These are phyloP conservation scores for Dermatemys mawii DNA, from an alignment of 2,113 vertebrate species.

Conservation along the genomic window DNA sequence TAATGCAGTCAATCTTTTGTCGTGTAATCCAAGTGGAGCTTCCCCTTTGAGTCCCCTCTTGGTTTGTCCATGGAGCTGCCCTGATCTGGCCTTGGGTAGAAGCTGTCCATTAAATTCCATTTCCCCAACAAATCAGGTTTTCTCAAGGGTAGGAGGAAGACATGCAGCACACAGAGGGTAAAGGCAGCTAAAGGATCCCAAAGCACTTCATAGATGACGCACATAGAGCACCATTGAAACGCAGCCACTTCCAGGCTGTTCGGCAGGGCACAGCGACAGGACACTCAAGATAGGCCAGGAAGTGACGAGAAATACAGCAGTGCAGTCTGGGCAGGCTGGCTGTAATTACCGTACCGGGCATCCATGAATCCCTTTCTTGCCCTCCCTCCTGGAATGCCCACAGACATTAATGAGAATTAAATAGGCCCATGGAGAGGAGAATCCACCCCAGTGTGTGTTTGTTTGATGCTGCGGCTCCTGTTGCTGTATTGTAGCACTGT, in stretches of 20 bases:
- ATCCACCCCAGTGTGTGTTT: neutral
- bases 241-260: neutral
- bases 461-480: neutral
- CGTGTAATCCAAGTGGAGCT: neutral
- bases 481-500: too few relatives aligned
- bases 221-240: neutral
- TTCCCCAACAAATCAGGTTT: neutral
- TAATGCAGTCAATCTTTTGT: neutral
- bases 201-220: neutral
- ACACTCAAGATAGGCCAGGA: neutral
- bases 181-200: neutral
- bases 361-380: too few relatives aligned
- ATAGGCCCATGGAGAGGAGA: neutral
- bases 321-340: neutral
- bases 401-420: neutral
- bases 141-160: neutral
- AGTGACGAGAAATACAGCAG: neutral
- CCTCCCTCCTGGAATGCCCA: neutral
- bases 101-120: neutral
- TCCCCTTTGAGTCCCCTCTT: neutral
- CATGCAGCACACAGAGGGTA: neutral
- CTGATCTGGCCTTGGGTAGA: neutral
- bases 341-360: neutral
- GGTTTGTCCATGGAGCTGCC: neutral
- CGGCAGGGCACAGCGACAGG: neutral